phyloP scores from a whole-genome alignment of 2,888 invertebrate species.

The Stenodema calcarata region DNA sequence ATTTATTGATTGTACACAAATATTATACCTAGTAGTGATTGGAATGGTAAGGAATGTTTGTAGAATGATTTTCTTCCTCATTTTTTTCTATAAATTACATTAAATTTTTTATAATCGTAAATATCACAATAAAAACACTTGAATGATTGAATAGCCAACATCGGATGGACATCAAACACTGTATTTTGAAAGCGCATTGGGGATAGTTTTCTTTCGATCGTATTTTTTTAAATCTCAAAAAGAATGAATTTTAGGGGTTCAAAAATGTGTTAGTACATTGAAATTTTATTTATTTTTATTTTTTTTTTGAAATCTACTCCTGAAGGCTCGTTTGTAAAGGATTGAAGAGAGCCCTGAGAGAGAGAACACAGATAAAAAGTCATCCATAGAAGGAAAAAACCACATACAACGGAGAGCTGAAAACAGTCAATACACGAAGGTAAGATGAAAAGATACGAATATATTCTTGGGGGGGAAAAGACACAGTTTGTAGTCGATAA shows the following conservation, averaged over 20 bases:
- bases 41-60: constrained; percentile 34
- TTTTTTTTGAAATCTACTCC: background rate
- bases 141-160: constrained; percentile 43
- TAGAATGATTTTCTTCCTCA: background rate
- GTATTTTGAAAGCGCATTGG: constrained; percentile 44
- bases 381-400: background rate
- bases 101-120: constrained; percentile 5
- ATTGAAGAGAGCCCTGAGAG: background rate
- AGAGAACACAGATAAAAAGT: background rate
- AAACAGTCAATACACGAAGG: background rate
- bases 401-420: background rate
- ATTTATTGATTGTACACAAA: constrained; percentile 46
- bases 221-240: background rate
- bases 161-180: constrained; percentile 43
- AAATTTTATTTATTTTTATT: too few relatives aligned
- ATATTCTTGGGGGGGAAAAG: background rate
- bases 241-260: constrained; percentile 12
- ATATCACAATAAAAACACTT: constrained; percentile 46
- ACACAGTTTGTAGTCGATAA: background rate
- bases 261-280: background rate
- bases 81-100: constrained; percentile 19
- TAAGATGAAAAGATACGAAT: background rate
- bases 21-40: constrained; percentile 39
- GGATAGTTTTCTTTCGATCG: background rate
- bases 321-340: background rate